A percentile compares a stretch with the other conserved stretches of the same genome.
phyloP scores from a whole-genome alignment of 2,888 invertebrate genomes.

The Drosophila conformis region DNA sequence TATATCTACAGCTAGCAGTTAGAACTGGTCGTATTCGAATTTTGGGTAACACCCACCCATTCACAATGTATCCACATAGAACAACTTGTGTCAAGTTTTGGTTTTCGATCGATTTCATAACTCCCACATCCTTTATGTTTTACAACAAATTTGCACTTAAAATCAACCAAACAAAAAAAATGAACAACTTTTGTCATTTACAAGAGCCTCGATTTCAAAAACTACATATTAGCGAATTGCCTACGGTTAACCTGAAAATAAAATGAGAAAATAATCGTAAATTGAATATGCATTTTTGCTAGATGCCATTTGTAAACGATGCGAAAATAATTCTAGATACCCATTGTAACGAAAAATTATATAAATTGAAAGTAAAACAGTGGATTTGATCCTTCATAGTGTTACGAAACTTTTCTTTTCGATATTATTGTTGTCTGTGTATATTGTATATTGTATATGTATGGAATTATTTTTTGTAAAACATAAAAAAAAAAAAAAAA shows the following conservation, averaged over 20 bases:
- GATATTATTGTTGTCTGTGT: constrained; percentile 61
- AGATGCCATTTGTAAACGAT: constrained; percentile 44
- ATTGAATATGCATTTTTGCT: constrained; percentile 31
- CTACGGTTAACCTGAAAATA: constrained; percentile 32
- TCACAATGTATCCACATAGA: constrained; percentile 19
- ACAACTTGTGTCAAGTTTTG: constrained; percentile 27
- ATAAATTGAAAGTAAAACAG: constrained; percentile 84
- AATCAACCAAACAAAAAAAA: not conserved
- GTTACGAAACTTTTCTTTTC: constrained; percentile 58
- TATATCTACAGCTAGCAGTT: constrained; percentile 28
- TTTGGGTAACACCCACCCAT: constrained; percentile 22
- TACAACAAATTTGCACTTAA: constrained; percentile 15
- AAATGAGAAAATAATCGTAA: not conserved
- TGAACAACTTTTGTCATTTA: constrained; percentile 22
- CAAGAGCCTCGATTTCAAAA: constrained; percentile 12
- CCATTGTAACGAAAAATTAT: constrained; percentile 64
- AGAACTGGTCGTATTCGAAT: constrained; percentile 33
- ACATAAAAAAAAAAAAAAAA: constrained; percentile 10
- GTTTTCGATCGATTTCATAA: constrained; percentile 42
- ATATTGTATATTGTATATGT: constrained; percentile 64
- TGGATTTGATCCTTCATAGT: constrained; percentile 85
- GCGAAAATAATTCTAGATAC: constrained; percentile 37
- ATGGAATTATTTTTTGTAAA: constrained; percentile 48
- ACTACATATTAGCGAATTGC: constrained; percentile 51
- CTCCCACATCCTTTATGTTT: constrained; percentile 20